Evolutionary conservation across 1,140 invertebrate genomes (phyloP).

Genomic region (Drosophila nannoptera): DNA sequence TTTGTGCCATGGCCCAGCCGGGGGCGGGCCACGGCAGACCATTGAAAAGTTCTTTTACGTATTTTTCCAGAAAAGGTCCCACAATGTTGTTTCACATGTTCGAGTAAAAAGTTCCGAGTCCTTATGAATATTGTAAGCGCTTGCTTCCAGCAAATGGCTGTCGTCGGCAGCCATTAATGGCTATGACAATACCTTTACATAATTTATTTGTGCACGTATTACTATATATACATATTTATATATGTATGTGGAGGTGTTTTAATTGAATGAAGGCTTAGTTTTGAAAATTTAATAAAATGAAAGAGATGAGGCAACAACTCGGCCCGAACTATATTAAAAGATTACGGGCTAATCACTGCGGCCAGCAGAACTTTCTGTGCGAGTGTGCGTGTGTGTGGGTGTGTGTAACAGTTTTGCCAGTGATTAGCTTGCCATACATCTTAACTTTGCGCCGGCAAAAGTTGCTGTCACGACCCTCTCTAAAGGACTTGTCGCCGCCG

Average conservation of each 20-base stretch:
- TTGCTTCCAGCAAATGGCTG: not conserved
- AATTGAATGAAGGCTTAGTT: not conserved
- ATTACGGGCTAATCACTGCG: constrained; percentile 63
- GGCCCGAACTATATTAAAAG: constrained; percentile 56
- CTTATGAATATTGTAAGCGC: constrained; percentile 11
- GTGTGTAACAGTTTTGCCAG: constrained; percentile 50
- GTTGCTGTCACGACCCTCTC: constrained; percentile 50
- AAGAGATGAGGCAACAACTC: constrained; percentile 3
- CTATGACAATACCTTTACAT: not conserved
- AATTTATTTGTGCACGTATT: no score
- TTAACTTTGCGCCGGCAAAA: constrained; percentile 52
- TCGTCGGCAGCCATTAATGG: not conserved
- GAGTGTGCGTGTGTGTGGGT: constrained; percentile 4
- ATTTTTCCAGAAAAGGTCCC: no score
- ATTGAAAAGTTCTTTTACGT: constrained; percentile 25
- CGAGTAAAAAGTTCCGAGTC: constrained; percentile 9
- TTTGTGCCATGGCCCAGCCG: constrained; percentile 19
- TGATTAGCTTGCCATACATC: constrained; percentile 48
- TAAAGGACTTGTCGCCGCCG: constrained; percentile 55
- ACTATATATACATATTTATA: constrained; percentile 9
- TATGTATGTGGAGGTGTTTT: not conserved
- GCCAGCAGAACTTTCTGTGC: constrained; percentile 39
- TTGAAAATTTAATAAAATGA: not conserved
- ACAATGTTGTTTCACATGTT: not conserved
- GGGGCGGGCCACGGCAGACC: not conserved